A percentile compares a stretch with the other conserved stretches of the same genome.
phyloP scores from a whole-genome alignment of 1,140 invertebrate genomes.

The Bombus consobrinus region DNA sequence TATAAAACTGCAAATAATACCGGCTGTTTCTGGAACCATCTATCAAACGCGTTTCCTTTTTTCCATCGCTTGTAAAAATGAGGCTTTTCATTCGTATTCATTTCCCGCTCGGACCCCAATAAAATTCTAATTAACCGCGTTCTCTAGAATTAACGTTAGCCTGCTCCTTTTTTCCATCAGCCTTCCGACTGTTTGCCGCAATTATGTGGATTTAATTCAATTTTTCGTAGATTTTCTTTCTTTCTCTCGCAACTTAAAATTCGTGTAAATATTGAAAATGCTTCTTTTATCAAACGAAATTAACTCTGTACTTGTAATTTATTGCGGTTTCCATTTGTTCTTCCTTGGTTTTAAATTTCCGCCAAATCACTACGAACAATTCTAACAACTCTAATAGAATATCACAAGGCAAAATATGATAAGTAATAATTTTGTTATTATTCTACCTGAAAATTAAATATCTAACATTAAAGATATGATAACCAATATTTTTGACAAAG shows the following conservation, averaged over 20 bases:
- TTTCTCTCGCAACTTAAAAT: neutral
- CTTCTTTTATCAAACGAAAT: too few relatives aligned
- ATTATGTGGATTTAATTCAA: neutral
- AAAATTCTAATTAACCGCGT: slow-evolving; percentile 32
- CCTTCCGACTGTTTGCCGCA: neutral
- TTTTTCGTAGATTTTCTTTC: neutral
- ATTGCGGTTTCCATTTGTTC: too few relatives aligned
- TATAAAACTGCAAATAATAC: slow-evolving; percentile 41
- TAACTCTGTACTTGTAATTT: too few relatives aligned
- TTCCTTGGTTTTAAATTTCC: too few relatives aligned
- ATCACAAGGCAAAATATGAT: too few relatives aligned
- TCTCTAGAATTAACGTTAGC: neutral
- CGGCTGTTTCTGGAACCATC: too few relatives aligned
- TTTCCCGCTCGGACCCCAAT: neutral
- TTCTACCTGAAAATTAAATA: too few relatives aligned
- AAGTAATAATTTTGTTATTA: too few relatives aligned
- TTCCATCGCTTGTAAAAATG: neutral
- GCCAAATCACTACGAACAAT: too few relatives aligned
- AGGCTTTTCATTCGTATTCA: neutral
- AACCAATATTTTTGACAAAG: too few relatives aligned
- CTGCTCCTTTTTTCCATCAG: neutral
- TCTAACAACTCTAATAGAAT: too few relatives aligned
- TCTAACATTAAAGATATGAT: too few relatives aligned
- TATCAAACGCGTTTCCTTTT: neutral
- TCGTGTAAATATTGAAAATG: neutral